Conservation (phyloP, 2,797 vertebrate genomes). For the Pseudomugil tenellus region DNA sequence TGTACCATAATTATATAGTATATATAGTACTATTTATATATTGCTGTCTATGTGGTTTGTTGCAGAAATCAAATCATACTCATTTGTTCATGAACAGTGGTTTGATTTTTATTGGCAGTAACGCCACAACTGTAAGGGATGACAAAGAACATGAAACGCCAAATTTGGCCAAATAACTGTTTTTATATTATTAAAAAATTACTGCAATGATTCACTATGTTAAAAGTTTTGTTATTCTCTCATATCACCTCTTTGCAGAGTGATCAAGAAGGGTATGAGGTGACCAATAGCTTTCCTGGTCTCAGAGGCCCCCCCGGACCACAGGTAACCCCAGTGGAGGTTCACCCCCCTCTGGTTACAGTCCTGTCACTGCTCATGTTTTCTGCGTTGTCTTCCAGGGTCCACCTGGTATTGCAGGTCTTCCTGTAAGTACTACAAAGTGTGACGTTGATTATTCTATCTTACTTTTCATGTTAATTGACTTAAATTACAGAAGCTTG, state of each 20-base stretch:
- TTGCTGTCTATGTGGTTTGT: too few species aligned
- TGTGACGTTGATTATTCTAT: background rate
- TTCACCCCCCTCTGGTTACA: background rate
- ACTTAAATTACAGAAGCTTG: background rate
- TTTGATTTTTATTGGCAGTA: too few species aligned
- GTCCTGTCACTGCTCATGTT: background rate
- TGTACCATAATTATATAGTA: too few species aligned
- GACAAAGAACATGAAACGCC: too few species aligned
- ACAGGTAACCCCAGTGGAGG: constrained; percentile 79
- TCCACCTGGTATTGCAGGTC: constrained; percentile 80
- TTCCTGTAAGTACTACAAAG: constrained; percentile 69
- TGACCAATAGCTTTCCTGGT: constrained; percentile 54
- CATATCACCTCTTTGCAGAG: constrained; percentile 60
- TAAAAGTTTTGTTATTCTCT: background rate
- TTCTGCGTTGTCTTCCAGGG: constrained; percentile 78
- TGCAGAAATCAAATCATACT: too few species aligned
- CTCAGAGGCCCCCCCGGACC: constrained; percentile 75
- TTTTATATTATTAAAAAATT: too few species aligned
- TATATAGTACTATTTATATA: too few species aligned
- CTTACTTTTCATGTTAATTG: background rate
- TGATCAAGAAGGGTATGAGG: constrained; percentile 77
- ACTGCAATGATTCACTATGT: background rate
- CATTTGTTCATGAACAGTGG: too few species aligned
- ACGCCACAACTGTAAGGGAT: too few species aligned
- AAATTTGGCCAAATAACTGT: too few species aligned